phyloP scores from a whole-genome alignment of 1,140 invertebrate genomes.

The Yoshiicerus persimilis region DNA sequence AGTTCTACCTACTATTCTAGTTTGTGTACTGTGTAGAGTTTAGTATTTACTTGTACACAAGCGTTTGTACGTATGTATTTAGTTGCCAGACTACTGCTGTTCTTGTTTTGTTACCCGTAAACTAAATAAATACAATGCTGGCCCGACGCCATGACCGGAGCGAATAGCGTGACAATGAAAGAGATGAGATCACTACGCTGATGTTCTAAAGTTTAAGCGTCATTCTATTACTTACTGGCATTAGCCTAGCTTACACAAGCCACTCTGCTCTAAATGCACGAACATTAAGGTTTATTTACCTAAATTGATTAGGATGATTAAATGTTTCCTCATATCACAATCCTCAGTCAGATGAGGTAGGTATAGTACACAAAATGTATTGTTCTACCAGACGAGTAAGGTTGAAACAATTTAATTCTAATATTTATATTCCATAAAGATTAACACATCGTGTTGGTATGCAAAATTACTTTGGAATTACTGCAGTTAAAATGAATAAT shows the following conservation, averaged over 20 bases:
- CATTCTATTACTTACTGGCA: neutral
- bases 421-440: neutral
- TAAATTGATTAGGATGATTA: conserved; percentile 32
- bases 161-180: conserved; percentile 16
- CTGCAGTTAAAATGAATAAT: neutral
- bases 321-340: neutral
- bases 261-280: neutral
- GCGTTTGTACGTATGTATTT: neutral
- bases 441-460: neutral
- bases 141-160: conserved; percentile 1
- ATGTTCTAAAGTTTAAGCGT: neutral
- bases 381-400: neutral
- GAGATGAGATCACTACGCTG: conserved; percentile 1
- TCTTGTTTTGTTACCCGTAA: conserved; percentile 4
- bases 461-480: neutral
- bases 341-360: neutral
- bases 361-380: neutral
- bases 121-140: neutral
- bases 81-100: neutral
- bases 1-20: neutral
- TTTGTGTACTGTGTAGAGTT: neutral
- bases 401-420: neutral
- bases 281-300: neutral
- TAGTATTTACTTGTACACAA: neutral
- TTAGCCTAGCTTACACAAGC: neutral